Percentiles rank a stretch among this genome's conserved stretches.
phyloP scores from a whole-genome alignment of 2,888 invertebrate species.

The Tipula vernalis region DNA sequence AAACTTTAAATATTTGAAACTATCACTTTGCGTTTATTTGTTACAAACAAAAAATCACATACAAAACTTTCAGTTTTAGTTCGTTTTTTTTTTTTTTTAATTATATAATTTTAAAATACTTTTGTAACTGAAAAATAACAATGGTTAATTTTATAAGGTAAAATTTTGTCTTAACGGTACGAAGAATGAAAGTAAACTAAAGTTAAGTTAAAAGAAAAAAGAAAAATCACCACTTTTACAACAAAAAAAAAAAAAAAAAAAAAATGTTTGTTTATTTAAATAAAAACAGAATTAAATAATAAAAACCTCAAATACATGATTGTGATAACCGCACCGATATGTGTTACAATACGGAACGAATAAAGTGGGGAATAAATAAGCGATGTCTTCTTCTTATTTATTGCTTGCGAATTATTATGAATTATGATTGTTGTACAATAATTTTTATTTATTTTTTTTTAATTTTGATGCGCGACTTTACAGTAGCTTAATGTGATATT shows the following conservation, averaged over 20 bases:
- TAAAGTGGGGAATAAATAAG: neutral
- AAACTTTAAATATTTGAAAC: neutral
- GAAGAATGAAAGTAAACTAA: conserved; percentile 9
- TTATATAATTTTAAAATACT: neutral
- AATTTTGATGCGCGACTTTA: neutral
- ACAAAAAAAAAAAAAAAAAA: no score
- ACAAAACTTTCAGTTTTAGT: neutral
- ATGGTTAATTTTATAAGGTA: neutral
- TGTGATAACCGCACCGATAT: neutral
- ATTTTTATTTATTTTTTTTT: no score
- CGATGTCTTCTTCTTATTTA: neutral
- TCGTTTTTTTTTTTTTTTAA: neutral
- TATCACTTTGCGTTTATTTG: neutral
- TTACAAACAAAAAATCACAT: neutral
- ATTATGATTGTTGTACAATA: neutral
- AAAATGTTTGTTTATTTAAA: neutral
- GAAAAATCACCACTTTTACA: neutral
- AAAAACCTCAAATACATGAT: neutral
- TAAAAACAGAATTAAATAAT: neutral
- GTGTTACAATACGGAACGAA: neutral
- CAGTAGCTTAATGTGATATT: neutral
- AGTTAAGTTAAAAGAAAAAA: neutral
- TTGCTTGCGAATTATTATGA: neutral
- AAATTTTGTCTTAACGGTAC: neutral
- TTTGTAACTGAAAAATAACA: neutral